Percentiles rank a stretch among this genome's conserved stretches.
Conservation (phyloP, 2,888 invertebrate genomes). For the Cataglyphis albicans region DNA sequence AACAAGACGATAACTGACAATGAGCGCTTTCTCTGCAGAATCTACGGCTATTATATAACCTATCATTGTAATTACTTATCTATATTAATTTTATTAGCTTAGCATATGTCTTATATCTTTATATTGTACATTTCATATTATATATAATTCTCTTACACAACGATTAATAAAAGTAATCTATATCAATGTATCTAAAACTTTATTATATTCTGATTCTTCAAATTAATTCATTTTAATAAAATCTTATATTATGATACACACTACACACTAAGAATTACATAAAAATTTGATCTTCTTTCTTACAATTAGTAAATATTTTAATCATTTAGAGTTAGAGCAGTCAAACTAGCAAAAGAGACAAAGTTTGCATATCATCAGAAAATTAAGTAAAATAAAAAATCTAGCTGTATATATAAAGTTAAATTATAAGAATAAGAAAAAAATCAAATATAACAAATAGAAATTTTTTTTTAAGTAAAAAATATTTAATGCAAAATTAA, state of each 20-base stretch:
- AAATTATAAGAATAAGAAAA: background rate
- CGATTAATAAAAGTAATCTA: slow-evolving; percentile 75
- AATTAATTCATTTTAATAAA: slow-evolving; percentile 83
- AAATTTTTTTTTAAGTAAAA: background rate
- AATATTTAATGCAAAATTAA: background rate
- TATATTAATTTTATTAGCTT: slow-evolving; percentile 75
- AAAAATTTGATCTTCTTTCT: background rate
- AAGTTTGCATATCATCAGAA: background rate
- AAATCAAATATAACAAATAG: background rate
- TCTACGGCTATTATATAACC: too few species aligned
- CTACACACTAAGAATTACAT: slow-evolving; percentile 24
- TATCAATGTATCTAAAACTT: slow-evolving; percentile 76
- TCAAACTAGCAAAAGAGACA: background rate
- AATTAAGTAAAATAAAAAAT: slow-evolving; percentile 1
- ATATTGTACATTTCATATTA: slow-evolving; percentile 82
- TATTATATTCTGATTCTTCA: slow-evolving; percentile 79
- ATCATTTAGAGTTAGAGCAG: background rate
- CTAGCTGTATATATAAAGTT: background rate
- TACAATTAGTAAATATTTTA: background rate
- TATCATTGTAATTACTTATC: slow-evolving; percentile 59
- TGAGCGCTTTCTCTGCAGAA: too few species aligned
- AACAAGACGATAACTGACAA: too few species aligned
- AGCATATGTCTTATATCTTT: slow-evolving; percentile 79
- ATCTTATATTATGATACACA: slow-evolving; percentile 78
- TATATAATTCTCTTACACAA: slow-evolving; percentile 75